These are phyloP conservation scores for Pogonomyrmex californicus DNA, from an alignment of 1,140 invertebrate species.

Conservation along the genomic window DNA sequence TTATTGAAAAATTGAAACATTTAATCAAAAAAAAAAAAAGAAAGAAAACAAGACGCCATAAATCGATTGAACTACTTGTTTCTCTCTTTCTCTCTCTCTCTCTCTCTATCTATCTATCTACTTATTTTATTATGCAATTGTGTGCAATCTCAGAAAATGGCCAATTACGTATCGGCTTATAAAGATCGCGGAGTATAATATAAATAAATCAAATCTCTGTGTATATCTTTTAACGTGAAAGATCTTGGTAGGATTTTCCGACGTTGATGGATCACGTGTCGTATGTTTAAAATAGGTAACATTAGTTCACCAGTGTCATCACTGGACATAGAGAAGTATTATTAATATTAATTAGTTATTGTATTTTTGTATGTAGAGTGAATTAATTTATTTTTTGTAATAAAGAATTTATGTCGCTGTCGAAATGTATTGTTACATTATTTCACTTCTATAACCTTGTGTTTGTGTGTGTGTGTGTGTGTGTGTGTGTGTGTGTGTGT, in stretches of 20 bases:
- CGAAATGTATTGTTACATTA: constrained; percentile 32
- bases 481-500: too few relatives aligned
- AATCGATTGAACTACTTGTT: not conserved
- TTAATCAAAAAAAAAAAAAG: not conserved
- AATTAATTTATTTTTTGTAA: constrained; percentile 85
- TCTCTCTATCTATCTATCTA: constrained; percentile 9
- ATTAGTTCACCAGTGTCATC: constrained; percentile 68
- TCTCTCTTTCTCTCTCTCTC: not conserved
- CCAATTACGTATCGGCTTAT: constrained; percentile 49
- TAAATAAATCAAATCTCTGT: constrained; percentile 46
- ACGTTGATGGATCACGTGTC: constrained; percentile 45
- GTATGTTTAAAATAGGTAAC: constrained; percentile 65
- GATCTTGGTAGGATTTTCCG: constrained; percentile 47
- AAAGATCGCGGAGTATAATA: constrained; percentile 52
- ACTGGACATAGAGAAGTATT: constrained; percentile 80
- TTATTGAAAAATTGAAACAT: constrained; percentile 16
- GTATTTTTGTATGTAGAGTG: constrained; percentile 83
- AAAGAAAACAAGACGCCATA: not conserved
- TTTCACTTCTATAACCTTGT: not conserved
- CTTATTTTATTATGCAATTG: constrained; percentile 52
- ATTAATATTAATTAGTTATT: constrained; percentile 81
- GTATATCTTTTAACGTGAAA: constrained; percentile 31
- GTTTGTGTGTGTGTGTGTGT: not conserved
- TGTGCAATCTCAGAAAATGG: constrained; percentile 53
- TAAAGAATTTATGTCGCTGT: constrained; percentile 82